Conservation (phyloP, 2,888 invertebrate species). For the Anagyrus pseudococci region DNA sequence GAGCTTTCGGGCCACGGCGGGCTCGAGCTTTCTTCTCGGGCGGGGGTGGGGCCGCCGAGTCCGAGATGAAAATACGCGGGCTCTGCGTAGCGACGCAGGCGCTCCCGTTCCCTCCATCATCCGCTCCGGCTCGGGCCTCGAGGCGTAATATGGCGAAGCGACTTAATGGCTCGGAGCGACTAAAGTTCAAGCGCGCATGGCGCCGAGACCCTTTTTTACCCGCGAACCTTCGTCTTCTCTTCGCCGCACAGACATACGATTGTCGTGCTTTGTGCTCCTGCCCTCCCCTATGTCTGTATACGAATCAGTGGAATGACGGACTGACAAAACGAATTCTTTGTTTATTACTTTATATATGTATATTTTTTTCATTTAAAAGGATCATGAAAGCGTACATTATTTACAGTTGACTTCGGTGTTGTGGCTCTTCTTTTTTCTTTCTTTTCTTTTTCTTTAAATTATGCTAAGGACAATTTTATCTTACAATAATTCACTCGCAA, state of each 20-base stretch:
- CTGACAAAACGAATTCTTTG: not conserved
- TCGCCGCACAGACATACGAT: no score
- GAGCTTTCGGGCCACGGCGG: no score
- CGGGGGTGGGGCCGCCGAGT: no score
- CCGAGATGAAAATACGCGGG: conserved; percentile 34
- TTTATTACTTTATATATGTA: not conserved
- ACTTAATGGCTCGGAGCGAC: conserved; percentile 53
- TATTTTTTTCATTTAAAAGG: conserved; percentile 11
- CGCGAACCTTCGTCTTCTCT: conserved; percentile 4
- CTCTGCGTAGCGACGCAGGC: conserved; percentile 23
- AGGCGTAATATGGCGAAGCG: conserved; percentile 50
- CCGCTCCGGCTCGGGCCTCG: no score
- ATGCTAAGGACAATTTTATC: conserved; percentile 29
- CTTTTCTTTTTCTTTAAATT: conserved; percentile 27
- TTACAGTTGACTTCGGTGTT: conserved; percentile 30
- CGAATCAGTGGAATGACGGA: not conserved
- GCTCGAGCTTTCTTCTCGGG: no score
- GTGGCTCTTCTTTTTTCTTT: no score
- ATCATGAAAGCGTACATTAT: conserved; percentile 31
- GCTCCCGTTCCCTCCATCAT: not conserved
- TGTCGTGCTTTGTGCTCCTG: no score
- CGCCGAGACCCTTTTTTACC: conserved; percentile 26
- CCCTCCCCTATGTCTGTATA: not conserved
- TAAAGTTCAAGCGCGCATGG: conserved; percentile 48
- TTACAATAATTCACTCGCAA: conserved; percentile 27